A percentile compares a stretch with the other conserved stretches of the same genome.
phyloP scores from a whole-genome alignment of 1,140 invertebrate species.

The Achroia grisella region DNA sequence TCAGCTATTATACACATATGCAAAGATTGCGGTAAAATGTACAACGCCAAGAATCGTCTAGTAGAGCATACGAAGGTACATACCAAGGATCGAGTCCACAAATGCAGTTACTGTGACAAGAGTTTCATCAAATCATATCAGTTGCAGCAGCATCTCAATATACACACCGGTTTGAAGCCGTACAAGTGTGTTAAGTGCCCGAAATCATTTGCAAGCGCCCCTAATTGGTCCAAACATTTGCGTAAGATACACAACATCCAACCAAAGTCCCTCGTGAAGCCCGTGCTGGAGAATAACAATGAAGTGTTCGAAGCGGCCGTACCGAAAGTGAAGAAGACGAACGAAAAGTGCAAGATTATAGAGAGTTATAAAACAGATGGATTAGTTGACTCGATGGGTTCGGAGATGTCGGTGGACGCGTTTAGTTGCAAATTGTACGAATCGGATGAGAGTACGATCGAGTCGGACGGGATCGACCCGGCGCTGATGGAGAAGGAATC shows the following conservation, averaged over 20 bases:
- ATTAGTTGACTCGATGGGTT: conserved; percentile 8
- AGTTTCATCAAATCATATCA: conserved; percentile 32
- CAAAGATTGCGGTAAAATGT: conserved; percentile 51
- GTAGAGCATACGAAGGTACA: conserved; percentile 47
- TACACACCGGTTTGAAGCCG: conserved; percentile 37
- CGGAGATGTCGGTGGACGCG: conserved; percentile 3
- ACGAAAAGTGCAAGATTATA: background rate
- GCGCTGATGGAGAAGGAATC: conserved; percentile 26
- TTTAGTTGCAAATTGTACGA: conserved; percentile 11
- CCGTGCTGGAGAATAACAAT: background rate
- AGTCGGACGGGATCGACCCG: conserved; percentile 27
- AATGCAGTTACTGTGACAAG: conserved; percentile 45
- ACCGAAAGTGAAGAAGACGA: background rate
- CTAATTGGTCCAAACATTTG: conserved; percentile 51
- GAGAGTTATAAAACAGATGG: background rate
- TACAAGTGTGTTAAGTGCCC: conserved; percentile 43
- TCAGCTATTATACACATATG: conserved; percentile 47
- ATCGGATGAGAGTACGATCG: conserved; percentile 26
- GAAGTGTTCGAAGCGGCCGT: too few relatives aligned
- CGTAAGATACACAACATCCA: conserved; percentile 40
- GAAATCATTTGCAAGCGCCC: conserved; percentile 42
- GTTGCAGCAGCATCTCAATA: conserved; percentile 45
- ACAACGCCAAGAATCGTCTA: conserved; percentile 35
- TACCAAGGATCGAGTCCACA: conserved; percentile 25
- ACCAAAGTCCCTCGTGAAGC: background rate